Conservation (phyloP, 2,888 invertebrate species). For the Brachypterus glaber region DNA sequence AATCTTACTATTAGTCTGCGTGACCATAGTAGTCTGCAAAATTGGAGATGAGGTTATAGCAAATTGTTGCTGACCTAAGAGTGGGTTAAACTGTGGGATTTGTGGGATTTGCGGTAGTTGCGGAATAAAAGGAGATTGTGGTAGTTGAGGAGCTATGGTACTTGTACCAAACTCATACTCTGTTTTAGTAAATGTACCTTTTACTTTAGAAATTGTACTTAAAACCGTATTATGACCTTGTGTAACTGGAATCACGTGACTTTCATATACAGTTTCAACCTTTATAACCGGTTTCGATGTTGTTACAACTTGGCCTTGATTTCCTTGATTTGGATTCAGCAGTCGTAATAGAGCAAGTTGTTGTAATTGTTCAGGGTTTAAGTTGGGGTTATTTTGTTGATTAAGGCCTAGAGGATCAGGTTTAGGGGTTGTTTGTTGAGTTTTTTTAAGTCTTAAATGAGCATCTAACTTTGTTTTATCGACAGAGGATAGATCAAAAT, state of each 20-base stretch:
- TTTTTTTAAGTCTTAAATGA: slow-evolving; percentile 45
- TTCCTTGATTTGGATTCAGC: slow-evolving; percentile 54
- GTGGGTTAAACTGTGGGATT: slow-evolving; percentile 43
- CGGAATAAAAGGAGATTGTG: slow-evolving; percentile 34
- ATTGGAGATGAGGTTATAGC: slow-evolving; percentile 71
- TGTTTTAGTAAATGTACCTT: slow-evolving; percentile 70
- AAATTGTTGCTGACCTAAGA: slow-evolving; percentile 54
- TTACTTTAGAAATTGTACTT: slow-evolving; percentile 67
- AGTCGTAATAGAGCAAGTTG: slow-evolving; percentile 64
- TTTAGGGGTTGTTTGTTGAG: slow-evolving; percentile 29
- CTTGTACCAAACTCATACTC: slow-evolving; percentile 70
- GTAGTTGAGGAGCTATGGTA: slow-evolving; percentile 50
- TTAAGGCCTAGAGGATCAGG: slow-evolving; percentile 32
- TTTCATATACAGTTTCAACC: slow-evolving; percentile 71
- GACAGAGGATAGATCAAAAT: slow-evolving; percentile 61
- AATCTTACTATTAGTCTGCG: slow-evolving; percentile 70
- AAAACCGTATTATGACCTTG: slow-evolving; percentile 66
- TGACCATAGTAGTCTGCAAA: slow-evolving; percentile 69
- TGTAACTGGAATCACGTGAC: slow-evolving; percentile 69
- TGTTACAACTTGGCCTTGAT: slow-evolving; percentile 62
- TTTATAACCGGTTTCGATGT: slow-evolving; percentile 68
- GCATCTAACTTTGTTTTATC: slow-evolving; percentile 54
- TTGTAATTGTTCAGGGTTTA: slow-evolving; percentile 63
- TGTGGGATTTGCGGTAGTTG: slow-evolving; percentile 24
- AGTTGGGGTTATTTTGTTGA: slow-evolving; percentile 36